Base-by-base conservation (phyloP, 2,888 invertebrate genomes). In the Ischnura elegans region DNA sequence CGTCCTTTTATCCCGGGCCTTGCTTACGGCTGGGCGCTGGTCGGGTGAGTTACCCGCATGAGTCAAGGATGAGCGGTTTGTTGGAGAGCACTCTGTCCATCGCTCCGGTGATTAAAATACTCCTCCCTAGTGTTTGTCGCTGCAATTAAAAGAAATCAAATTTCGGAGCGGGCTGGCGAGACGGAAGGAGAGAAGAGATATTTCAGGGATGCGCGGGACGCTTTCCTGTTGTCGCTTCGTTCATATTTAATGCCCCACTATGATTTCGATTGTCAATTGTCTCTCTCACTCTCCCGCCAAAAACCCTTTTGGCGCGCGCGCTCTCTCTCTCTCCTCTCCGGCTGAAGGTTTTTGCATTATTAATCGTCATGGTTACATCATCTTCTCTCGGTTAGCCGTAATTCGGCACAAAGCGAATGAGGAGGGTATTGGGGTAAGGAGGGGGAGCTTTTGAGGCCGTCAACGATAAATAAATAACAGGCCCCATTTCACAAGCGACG, bases 381-480 rank as follows among this genome's bases (percentile, higher is more conserved):
- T 90, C 61, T 76, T 76, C 76, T 36, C 76, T 90, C 90, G 90
- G 90, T 90, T 90, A 90, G 55, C 90, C 90, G 90, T 90, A 90
- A 90, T 90, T 90, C 90, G 90, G 90, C 61, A 66, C 90, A 90
- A 90, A 61, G 61, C 61, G 90, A 76, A 36, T 10, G 0, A 6
- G 76, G n/a, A 19, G 61, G 36, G 36, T 29, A 13, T 29, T 10
- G 66, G 61, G 36, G 36, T 29, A 13, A 36, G n/a, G 66, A 6
- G 36, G 76, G 10, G 76, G 36, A 43, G 66, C 90, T 66, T 51
- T 90, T 90, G 61, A 90, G 90, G 61, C 36, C 61, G 19, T 42
- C 90, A 42, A 90, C 36, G 61, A 90, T 90, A 90, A 90, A 90
- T 90, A 90, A 90, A 61, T 90, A 90, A 90, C 90, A 90, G 90